phyloP scores from a whole-genome alignment of 2,113 vertebrate genomes.

The Lanius ludovicianus region DNA sequence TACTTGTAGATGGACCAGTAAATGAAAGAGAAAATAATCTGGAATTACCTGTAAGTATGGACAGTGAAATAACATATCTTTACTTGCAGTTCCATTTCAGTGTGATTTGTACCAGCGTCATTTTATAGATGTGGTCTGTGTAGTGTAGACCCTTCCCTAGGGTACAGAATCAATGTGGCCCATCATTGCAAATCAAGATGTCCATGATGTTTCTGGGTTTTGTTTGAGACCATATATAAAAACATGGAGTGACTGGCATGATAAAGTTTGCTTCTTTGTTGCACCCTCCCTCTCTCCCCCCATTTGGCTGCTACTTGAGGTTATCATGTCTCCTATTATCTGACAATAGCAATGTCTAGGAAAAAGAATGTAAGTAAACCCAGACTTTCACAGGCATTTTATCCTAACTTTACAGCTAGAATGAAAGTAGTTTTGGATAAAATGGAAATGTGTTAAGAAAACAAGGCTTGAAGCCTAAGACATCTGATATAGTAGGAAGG shows the following conservation, averaged over 20 bases:
- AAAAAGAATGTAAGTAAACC: background rate
- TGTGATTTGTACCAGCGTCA: background rate
- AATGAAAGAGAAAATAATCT: background rate
- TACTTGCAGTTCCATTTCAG: background rate
- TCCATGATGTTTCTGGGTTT: background rate
- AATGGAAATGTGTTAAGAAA: background rate
- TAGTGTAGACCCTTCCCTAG: background rate
- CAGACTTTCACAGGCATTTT: background rate
- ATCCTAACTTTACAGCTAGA: background rate
- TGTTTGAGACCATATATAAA: background rate
- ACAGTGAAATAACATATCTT: background rate
- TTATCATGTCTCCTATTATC: background rate
- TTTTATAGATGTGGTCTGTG: background rate
- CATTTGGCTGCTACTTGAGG: background rate
- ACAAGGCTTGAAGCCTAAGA: background rate
- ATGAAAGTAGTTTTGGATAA: background rate
- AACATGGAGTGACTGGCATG: background rate
- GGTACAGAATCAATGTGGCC: background rate
- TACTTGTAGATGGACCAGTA: background rate
- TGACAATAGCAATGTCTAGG: background rate
- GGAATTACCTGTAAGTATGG: background rate
- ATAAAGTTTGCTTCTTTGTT: background rate
- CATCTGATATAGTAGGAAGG: background rate
- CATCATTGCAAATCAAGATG: background rate
- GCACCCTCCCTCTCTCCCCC: background rate